Conservation (phyloP, 2,888 invertebrate species). For the Drosophila rubida region DNA sequence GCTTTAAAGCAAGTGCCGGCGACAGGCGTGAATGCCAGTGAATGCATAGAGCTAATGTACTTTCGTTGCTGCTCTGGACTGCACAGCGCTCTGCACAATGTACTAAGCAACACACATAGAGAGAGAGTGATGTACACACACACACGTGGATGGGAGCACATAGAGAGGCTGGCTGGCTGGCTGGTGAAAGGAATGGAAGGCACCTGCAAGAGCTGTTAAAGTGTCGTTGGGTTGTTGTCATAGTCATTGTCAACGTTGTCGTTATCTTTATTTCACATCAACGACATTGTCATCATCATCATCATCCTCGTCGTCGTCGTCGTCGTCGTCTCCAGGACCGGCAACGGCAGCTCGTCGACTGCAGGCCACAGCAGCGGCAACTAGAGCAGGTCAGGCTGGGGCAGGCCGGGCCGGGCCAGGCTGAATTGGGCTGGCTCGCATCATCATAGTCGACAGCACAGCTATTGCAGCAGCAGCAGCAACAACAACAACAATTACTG, state of each 20-base stretch:
- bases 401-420: conserved; percentile 1
- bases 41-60: conserved; percentile 27
- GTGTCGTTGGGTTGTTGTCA: conserved; percentile 77
- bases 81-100: conserved; percentile 1
- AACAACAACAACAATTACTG: conserved; percentile 27
- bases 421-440: conserved; percentile 29
- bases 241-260: conserved; percentile 78
- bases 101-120: not conserved
- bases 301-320: conserved; percentile 46
- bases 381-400: conserved; percentile 3
- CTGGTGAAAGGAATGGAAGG: conserved; percentile 24
- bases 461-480: conserved; percentile 45
- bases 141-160: not conserved
- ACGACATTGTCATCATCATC: conserved; percentile 74
- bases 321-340: conserved; percentile 33
- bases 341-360: conserved; percentile 32
- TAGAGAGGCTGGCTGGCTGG: not conserved
- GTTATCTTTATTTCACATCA: conserved; percentile 79
- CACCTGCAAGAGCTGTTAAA: conserved; percentile 77
- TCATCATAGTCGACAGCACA: conserved; percentile 68
- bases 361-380: conserved; percentile 9
- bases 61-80: not conserved
- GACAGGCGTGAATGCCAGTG: conserved; percentile 6
- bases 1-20: not conserved
- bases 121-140: not conserved